These are phyloP conservation scores for Lepas anatifera DNA, from an alignment of 2,888 invertebrate genomes.

Conservation along the genomic window DNA sequence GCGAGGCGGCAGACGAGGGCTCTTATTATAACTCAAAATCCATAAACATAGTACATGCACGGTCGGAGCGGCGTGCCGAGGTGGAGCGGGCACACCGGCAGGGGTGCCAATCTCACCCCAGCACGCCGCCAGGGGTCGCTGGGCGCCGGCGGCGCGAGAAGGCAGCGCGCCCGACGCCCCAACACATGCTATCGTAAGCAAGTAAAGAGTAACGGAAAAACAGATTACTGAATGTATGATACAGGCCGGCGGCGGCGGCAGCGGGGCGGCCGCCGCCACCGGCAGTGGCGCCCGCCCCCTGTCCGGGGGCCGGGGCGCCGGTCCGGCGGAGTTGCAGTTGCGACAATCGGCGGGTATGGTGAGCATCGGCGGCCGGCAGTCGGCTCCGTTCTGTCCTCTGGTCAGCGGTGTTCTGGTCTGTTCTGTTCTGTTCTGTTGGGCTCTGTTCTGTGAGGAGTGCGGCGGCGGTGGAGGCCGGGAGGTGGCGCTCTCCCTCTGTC, in stretches of 20 bases:
- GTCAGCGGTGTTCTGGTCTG: no score
- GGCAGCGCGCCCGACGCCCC: neutral
- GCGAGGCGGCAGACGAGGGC: no score
- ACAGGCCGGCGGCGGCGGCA: neutral
- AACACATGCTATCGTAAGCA: neutral
- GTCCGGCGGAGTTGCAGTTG: neutral
- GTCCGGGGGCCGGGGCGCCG: neutral
- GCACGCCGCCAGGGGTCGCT: neutral
- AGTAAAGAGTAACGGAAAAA: conserved; percentile 11
- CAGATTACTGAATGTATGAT: conserved; percentile 2
- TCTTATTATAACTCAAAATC: neutral
- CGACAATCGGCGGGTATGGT: no score
- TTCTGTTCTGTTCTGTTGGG: neutral
- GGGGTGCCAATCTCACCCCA: neutral
- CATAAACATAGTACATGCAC: conserved; percentile 14
- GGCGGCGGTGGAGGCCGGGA: neutral
- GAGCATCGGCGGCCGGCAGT: no score
- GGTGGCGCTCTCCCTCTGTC: neutral
- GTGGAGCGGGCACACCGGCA: conserved; percentile 10
- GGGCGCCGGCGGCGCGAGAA: neutral
- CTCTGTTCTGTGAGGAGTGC: no score
- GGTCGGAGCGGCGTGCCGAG: neutral
- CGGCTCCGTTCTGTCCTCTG: no score
- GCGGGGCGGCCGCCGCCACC: neutral
- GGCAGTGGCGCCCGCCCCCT: neutral